Base-by-base conservation (phyloP, 2,797 vertebrate species). In the Eutrigla gurnardus region DNA sequence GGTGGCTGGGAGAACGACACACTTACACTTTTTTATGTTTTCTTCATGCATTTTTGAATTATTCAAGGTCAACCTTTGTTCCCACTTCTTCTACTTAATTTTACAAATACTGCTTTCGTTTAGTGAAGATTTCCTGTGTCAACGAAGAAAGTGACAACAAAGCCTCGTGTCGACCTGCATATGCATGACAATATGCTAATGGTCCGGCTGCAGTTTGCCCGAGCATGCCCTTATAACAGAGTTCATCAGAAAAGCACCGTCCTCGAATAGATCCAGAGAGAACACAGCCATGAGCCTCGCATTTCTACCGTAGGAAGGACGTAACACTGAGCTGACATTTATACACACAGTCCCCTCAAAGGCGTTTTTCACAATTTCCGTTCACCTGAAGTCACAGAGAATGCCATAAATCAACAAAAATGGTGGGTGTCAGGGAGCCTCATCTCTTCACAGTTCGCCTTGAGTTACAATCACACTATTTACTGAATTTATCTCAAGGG, bases 341-440 rank as follows among this genome's bases (percentile, higher is more conserved):
- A 54, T 75, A 74, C 55, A 73, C 62, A 67, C 55, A 53, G 65
- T 80, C 77, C 61, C 80, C 82, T 83, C 82, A 10, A 76, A 82
- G 86, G 80, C 78, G 75, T 3, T 67, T 81, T 84, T 89, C 86
- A 70, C 81, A 76, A 87, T 89, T 86, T 89, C 57, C 80, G 82
- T 83, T 89, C 65, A 65, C 72, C 78, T 73, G 52, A 84, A 84
- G 75, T 65, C 52, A 4, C 15, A 37, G 50, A 36, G 64, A 74
- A 36, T 2, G 3, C 55, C 42, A 87, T 90, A 90, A 85, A 92
- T 90, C 89, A 90, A 52, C 47, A 64, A 77, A 82, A 88, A 89
- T 17, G 33, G 68, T 73, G 42, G 77, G 58, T 83, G 80, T 84
- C 81, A 80, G 45, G n/a, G 42, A 83, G 75, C 63, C 77, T 88